These are phyloP conservation scores for Dryococelus australis DNA, from an alignment of 2,888 invertebrate genomes.

Conservation along the genomic window DNA sequence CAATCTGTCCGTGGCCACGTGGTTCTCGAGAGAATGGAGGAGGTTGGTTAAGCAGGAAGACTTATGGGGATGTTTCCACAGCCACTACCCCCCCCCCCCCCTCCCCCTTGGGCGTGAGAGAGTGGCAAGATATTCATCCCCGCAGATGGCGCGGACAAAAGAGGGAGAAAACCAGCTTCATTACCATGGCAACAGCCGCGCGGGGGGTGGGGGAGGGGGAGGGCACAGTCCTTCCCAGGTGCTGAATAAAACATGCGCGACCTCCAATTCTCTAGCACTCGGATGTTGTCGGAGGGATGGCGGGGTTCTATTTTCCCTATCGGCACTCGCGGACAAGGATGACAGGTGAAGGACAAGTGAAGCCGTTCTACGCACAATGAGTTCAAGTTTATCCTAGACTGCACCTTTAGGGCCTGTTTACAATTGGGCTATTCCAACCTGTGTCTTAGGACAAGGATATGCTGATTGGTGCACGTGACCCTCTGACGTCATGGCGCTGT, in stretches of 20 bases:
- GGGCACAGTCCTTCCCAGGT: not conserved
- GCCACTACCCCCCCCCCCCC: not conserved
- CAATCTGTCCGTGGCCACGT: not conserved
- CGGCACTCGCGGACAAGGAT: no score
- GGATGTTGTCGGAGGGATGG: no score
- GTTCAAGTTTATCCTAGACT: no score
- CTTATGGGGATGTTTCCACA: not conserved
- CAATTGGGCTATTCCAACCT: no score
- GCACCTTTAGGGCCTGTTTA: no score
- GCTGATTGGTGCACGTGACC: no score
- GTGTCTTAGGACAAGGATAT: no score
- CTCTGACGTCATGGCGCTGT: no score
- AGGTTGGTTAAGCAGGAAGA: not conserved
- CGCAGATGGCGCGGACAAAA: not conserved
- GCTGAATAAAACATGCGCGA: not conserved
- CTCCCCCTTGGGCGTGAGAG: not conserved
- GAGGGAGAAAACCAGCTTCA: slow-evolving; percentile 16
- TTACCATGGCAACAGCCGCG: not conserved
- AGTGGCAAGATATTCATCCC: not conserved
- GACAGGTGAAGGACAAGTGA: no score
- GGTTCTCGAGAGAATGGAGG: not conserved
- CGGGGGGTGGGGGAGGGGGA: not conserved
- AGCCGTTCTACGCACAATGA: no score
- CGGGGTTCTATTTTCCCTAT: no score
- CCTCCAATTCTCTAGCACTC: no score